Conservation (phyloP, 1,140 invertebrate genomes). For the Cotesia typhae region DNA sequence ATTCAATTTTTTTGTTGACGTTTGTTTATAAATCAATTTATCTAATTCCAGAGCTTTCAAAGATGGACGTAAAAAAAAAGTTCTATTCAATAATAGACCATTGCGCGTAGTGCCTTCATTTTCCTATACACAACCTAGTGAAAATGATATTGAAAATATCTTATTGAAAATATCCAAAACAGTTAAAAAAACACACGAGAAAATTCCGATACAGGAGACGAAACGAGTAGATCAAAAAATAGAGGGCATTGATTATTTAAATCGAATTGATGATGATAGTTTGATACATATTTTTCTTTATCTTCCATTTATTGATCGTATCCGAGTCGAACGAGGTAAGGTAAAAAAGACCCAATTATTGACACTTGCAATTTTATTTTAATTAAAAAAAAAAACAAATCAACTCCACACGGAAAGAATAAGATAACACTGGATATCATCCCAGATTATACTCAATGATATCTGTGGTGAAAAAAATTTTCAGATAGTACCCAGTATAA, state of each 20-base stretch:
- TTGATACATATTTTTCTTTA: conserved; percentile 4
- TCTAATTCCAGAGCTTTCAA: not conserved
- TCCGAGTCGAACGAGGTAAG: conserved; percentile 4
- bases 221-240: not conserved
- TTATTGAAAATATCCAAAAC: not conserved
- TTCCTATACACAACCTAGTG: too few relatives aligned
- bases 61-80: not conserved
- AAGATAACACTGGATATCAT: too few relatives aligned
- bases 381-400: too few relatives aligned
- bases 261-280: conserved; percentile 24
- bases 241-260: not conserved
- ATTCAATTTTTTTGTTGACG: not conserved
- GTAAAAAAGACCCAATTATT: too few relatives aligned
- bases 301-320: not conserved
- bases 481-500: too few relatives aligned
- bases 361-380: too few relatives aligned
- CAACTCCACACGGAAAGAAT: too few relatives aligned
- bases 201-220: too few relatives aligned
- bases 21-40: not conserved
- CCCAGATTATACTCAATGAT: too few relatives aligned
- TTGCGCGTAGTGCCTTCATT: not conserved
- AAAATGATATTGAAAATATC: not conserved
- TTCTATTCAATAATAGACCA: not conserved
- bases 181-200: not conserved
- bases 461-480: too few relatives aligned